These are phyloP conservation scores for Cyphotilapia sp. DNA, from an alignment of 2,113 vertebrate genomes.

Conservation along the genomic window DNA sequence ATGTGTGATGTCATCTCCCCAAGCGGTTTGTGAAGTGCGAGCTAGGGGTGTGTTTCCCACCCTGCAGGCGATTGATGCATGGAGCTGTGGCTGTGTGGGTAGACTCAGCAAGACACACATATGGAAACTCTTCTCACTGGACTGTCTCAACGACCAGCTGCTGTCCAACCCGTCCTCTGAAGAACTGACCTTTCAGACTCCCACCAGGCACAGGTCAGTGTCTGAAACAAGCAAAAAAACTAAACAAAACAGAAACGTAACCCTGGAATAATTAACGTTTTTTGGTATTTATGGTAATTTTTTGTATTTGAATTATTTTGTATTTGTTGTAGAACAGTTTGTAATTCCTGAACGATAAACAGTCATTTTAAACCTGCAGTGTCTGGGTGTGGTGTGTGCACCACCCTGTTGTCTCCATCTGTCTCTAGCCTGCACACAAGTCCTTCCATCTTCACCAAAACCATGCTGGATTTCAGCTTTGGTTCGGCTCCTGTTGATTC, in stretches of 20 bases:
- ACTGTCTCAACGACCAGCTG: constrained; percentile 79
- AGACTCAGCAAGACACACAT: constrained; percentile 75
- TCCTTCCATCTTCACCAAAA: constrained; percentile 73
- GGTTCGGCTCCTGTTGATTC: constrained; percentile 75
- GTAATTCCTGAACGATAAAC: neutral
- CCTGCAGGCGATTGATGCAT: constrained; percentile 72
- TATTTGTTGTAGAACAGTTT: neutral
- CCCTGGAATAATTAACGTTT: neutral
- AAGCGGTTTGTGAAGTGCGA: constrained; percentile 69
- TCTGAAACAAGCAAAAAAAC: neutral
- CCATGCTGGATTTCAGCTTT: constrained; percentile 83
- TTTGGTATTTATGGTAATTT: neutral
- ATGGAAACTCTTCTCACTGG: constrained; percentile 84
- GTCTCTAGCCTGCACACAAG: constrained; percentile 58
- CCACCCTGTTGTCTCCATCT: neutral
- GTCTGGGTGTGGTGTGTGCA: neutral
- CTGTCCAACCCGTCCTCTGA: constrained; percentile 59
- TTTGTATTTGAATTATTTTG: neutral
- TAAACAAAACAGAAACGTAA: neutral
- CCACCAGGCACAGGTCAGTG: constrained; percentile 78
- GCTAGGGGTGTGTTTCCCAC: constrained; percentile 76
- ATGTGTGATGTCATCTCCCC: neutral
- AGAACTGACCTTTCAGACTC: constrained; percentile 75
- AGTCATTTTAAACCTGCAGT: neutral
- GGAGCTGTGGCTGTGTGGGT: constrained; percentile 62